Evolutionary conservation across 2,113 vertebrate genomes (phyloP).

Genomic region (Phalacrocorax brasilianus): DNA sequence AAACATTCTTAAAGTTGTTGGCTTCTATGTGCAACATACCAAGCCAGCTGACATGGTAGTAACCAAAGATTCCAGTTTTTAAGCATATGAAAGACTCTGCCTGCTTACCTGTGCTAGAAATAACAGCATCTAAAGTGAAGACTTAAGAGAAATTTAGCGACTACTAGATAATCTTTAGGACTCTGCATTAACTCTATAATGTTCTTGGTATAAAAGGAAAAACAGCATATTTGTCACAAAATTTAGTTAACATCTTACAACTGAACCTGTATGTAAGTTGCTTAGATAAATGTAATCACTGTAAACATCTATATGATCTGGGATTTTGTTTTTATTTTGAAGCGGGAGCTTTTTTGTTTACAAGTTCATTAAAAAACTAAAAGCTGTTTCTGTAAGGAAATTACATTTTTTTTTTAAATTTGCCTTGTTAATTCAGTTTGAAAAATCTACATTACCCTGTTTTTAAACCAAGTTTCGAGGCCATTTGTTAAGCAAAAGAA

Average conservation of each 20-base stretch:
- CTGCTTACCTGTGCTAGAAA: conserved; percentile 89
- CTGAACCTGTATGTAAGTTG: conserved; percentile 91
- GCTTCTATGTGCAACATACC: conserved; percentile 76
- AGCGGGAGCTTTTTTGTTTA: conserved; percentile 85
- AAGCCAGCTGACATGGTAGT: conserved; percentile 79
- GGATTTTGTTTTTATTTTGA: conserved; percentile 84
- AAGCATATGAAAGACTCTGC: conserved; percentile 85
- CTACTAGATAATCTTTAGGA: conserved; percentile 91
- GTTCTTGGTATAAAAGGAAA: conserved; percentile 89
- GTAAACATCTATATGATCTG: conserved; percentile 87
- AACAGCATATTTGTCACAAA: conserved; percentile 86
- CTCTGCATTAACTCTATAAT: conserved; percentile 91
- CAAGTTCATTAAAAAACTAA: conserved; percentile 87
- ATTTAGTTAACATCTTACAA: conserved; percentile 88
- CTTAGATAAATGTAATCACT: conserved; percentile 91
- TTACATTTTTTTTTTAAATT: conserved; percentile 69
- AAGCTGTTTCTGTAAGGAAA: conserved; percentile 82
- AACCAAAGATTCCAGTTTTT: conserved; percentile 88
- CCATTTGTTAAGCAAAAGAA: conserved; percentile 75
- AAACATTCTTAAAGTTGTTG: conserved; percentile 85
- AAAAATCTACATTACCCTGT: conserved; percentile 72
- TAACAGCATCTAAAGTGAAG: conserved; percentile 88
- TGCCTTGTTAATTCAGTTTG: conserved; percentile 78
- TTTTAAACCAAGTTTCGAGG: conserved; percentile 73
- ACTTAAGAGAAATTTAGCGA: conserved; percentile 87